Evolutionary conservation across 2,113 vertebrate species (phyloP).

Genomic region (Haemorhous mexicanus): DNA sequence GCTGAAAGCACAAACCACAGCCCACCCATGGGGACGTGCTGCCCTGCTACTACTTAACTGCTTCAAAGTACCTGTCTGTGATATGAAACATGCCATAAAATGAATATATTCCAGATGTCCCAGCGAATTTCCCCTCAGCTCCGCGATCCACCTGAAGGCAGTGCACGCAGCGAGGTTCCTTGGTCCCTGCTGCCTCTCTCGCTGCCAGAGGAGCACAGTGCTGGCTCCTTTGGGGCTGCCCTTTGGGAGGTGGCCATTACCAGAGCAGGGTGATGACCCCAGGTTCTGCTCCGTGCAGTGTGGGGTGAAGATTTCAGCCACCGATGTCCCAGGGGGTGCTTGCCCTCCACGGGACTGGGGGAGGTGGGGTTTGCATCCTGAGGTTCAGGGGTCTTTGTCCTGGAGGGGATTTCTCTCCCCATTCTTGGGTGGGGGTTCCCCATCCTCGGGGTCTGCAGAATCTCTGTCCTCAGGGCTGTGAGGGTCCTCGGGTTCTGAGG

Average conservation of each 20-base stretch:
- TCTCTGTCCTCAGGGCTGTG: not conserved
- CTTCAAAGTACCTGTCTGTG: slow-evolving; percentile 74
- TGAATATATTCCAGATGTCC: slow-evolving; percentile 76
- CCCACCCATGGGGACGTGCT: slow-evolving; percentile 75
- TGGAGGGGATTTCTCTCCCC: not conserved
- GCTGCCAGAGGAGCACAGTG: fast-evolving
- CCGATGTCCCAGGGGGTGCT: not conserved
- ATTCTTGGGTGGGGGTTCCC: not conserved
- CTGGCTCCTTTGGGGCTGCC: not conserved
- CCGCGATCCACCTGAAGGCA: slow-evolving; percentile 58
- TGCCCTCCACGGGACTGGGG: fast-evolving
- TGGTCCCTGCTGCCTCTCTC: fast-evolving
- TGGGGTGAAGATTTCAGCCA: not conserved
- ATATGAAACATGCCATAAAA: slow-evolving; percentile 72
- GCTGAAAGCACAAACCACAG: slow-evolving; percentile 70
- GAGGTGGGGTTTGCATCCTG: not conserved
- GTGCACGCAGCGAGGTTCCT: not conserved
- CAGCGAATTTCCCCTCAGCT: not conserved
- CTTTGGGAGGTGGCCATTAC: fast-evolving
- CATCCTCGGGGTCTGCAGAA: not conserved
- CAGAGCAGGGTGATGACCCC: fast-evolving
- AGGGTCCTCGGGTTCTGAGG: not conserved
- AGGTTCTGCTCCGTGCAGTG: fast-evolving
- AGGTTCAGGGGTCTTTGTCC: not conserved
- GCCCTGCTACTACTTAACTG: slow-evolving; percentile 61